phyloP scores from a whole-genome alignment of 2,113 vertebrate genomes.

The Kryptolebias marmoratus region DNA sequence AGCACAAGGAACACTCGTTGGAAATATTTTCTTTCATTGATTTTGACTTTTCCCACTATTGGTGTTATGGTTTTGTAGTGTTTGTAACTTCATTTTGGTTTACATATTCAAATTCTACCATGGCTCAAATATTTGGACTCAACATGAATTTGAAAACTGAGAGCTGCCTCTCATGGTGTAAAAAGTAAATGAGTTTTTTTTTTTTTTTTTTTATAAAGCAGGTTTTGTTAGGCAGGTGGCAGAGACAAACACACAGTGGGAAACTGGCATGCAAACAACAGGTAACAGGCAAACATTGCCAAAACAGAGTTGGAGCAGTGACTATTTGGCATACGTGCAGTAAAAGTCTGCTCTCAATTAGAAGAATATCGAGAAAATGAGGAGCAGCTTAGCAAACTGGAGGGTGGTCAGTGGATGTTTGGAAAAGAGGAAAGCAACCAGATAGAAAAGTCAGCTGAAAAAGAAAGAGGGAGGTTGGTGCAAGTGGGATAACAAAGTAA shows the following conservation, averaged over 20 bases:
- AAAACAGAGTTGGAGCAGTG: slow-evolving; percentile 25
- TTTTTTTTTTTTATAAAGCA: slow-evolving; percentile 17
- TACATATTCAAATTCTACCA: slow-evolving; percentile 3
- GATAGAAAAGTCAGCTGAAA: background rate
- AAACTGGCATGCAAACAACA: slow-evolving; percentile 52
- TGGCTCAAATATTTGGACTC: slow-evolving; percentile 4
- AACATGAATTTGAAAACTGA: slow-evolving; percentile 8
- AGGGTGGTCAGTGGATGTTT: slow-evolving; percentile 39
- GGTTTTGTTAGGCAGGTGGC: slow-evolving; percentile 41
- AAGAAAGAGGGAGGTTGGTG: background rate
- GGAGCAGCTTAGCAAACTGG: slow-evolving; percentile 37
- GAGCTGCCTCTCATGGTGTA: background rate
- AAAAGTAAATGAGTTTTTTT: slow-evolving; percentile 25
- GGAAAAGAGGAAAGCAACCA: slow-evolving; percentile 18
- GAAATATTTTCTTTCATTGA: background rate
- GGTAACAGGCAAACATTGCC: slow-evolving; percentile 37
- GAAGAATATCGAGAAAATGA: slow-evolving; percentile 43
- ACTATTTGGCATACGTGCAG: slow-evolving; percentile 27
- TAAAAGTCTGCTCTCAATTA: slow-evolving; percentile 58
- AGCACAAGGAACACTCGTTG: background rate
- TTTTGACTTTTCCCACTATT: background rate
- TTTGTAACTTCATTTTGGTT: slow-evolving; percentile 1
- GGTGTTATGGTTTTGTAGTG: slow-evolving; percentile 2
- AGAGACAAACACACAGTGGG: slow-evolving; percentile 36
- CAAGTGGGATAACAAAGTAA: background rate